These are phyloP conservation scores for Echiichthys vipera DNA, from an alignment of 2,797 vertebrate species.

Conservation along the genomic window DNA sequence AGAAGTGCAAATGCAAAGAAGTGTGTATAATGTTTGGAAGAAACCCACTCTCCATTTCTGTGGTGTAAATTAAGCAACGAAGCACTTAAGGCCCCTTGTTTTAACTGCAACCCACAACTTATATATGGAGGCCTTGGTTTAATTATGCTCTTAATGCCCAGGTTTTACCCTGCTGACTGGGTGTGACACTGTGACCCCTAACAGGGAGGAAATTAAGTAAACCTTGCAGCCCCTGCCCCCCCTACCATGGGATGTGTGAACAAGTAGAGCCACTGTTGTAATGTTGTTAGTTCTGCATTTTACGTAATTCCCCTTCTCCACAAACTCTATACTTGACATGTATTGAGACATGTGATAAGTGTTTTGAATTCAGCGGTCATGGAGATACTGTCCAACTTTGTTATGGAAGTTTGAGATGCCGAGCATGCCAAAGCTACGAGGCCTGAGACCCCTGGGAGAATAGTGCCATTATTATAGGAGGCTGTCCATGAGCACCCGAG, in stretches of 20 bases:
- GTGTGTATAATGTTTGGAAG: constrained; percentile 1
- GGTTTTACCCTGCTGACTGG: constrained; percentile 56
- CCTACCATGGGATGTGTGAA: constrained; percentile 25
- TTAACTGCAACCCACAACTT: constrained; percentile 24
- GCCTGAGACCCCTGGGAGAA: constrained; percentile 71
- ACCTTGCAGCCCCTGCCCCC: constrained; percentile 23
- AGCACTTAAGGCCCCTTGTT: constrained; percentile 49
- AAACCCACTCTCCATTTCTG: constrained; percentile 4
- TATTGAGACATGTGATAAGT: constrained; percentile 68
- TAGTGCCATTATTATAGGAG: constrained; percentile 68
- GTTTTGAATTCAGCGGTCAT: constrained; percentile 47
- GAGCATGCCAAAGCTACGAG: constrained; percentile 56
- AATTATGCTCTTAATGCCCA: constrained; percentile 56
- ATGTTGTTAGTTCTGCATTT: constrained; percentile 11
- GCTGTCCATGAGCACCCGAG: constrained; percentile 45
- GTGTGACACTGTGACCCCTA: constrained; percentile 66
- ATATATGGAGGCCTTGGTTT: constrained; percentile 48
- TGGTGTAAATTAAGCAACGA: constrained; percentile 1
- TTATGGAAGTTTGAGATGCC: constrained; percentile 75
- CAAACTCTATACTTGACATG: too few species aligned
- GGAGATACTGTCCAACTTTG: constrained; percentile 61
- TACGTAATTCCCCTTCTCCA: too few species aligned
- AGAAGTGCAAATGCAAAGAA: constrained; percentile 2
- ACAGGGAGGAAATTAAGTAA: constrained; percentile 69
- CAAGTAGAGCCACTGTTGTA: constrained; percentile 57